Evolutionary conservation across 35 echinoderm and acorn worm genomes (phyloP).

Genomic region (Eucidaris tribuloides): DNA sequence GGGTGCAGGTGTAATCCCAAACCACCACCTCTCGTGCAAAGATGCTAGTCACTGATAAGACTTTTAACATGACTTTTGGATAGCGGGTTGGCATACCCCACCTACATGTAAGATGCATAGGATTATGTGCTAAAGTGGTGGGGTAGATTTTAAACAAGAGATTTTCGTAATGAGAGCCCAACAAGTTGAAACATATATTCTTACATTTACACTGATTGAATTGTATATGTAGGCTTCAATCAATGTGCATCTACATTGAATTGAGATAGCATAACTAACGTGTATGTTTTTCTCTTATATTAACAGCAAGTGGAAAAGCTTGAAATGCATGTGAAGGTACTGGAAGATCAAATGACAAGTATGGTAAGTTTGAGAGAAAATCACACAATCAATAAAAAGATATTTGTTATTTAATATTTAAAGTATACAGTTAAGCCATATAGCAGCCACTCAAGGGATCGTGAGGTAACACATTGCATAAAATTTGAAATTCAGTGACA

Average conservation of each 20-base stretch:
- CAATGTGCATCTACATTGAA: too few relatives aligned
- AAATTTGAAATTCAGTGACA: not conserved
- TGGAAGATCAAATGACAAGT: conserved; percentile 41
- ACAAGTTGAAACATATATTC: too few relatives aligned
- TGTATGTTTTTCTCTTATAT: not conserved
- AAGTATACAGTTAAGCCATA: not conserved
- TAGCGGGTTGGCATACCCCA: not conserved
- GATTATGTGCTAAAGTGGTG: not conserved
- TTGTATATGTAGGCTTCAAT: too few relatives aligned
- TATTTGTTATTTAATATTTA: not conserved
- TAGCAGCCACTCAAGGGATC: not conserved
- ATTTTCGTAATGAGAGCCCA: not conserved
- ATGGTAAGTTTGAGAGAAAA: conserved; percentile 40
- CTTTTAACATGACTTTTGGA: not conserved
- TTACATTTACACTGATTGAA: too few relatives aligned
- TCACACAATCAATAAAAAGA: not conserved
- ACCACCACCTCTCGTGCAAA: not conserved
- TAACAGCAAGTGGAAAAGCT: conserved; percentile 57
- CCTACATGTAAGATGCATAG: too few relatives aligned
- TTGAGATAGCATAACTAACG: too few relatives aligned
- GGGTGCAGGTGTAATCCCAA: too few relatives aligned
- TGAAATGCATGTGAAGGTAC: conserved; percentile 42
- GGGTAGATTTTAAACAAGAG: not conserved
- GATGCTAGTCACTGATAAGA: not conserved
- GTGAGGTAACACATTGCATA: not conserved